phyloP scores from a whole-genome alignment of 2,797 vertebrate genomes.

The Myotis findleyi region DNA sequence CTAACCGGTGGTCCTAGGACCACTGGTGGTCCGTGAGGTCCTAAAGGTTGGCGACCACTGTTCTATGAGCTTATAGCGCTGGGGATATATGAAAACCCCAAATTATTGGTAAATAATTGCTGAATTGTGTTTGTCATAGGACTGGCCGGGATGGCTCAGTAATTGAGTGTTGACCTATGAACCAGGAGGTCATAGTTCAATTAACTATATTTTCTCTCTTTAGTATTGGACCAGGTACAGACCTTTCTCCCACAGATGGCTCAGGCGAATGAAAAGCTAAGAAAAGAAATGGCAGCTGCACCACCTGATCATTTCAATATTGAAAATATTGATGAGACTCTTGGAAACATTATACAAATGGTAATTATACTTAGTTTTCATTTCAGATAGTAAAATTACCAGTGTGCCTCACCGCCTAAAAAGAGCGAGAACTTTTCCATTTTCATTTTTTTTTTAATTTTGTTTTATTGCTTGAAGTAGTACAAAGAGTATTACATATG shows the following conservation, averaged over 20 bases:
- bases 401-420: neutral
- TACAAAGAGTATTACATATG: too few species aligned
- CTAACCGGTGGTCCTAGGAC: too few species aligned
- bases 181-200: too few species aligned
- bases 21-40: too few species aligned
- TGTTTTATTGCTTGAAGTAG: too few species aligned
- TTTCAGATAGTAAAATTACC: neutral
- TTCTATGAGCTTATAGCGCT: neutral
- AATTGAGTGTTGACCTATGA: neutral
- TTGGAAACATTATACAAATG: conserved; percentile 94
- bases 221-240: conserved; percentile 94
- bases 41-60: too few species aligned
- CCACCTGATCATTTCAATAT: conserved; percentile 92
- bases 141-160: neutral
- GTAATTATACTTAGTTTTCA: conserved; percentile 83
- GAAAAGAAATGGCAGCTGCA: conserved; percentile 89
- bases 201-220: conserved; percentile 41
- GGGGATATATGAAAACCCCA: neutral
- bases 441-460: too few species aligned
- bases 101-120: neutral
- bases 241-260: conserved; percentile 95
- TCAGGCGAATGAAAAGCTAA: conserved; percentile 93
- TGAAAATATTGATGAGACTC: conserved; percentile 89
- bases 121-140: neutral
- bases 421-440: neutral